These are phyloP conservation scores for Fragum whitleyi DNA, from an alignment of 2,888 invertebrate species.

Conservation along the genomic window DNA sequence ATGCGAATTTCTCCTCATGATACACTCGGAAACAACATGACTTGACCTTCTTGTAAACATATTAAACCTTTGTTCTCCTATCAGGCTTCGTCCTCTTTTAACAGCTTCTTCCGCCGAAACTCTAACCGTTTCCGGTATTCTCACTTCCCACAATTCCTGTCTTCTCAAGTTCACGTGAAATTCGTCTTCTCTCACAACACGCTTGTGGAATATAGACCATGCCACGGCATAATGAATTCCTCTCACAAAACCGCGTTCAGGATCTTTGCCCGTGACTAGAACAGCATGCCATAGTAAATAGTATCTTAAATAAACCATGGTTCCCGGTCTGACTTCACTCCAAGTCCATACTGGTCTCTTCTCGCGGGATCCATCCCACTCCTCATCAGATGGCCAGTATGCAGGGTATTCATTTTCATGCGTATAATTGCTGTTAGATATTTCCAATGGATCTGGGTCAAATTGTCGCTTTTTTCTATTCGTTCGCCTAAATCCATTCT, in stretches of 20 bases:
- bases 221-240: conserved; percentile 12
- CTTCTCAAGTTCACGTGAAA: neutral
- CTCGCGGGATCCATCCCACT: neutral
- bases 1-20: neutral
- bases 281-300: conserved; percentile 19
- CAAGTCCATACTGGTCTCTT: neutral
- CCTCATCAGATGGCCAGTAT: neutral
- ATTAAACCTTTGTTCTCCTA: conserved; percentile 27
- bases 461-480: too few relatives aligned
- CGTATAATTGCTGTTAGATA: too few relatives aligned
- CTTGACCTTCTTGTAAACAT: conserved; percentile 19
- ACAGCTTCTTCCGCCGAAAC: neutral
- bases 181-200: neutral
- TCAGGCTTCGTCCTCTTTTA: neutral
- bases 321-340: neutral
- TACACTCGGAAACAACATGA: conserved; percentile 24
- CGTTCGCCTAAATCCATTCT: too few relatives aligned
- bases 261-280: neutral
- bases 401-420: too few relatives aligned
- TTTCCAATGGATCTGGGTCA: too few relatives aligned
- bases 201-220: neutral
- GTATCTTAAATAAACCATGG: neutral
- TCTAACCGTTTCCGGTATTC: neutral
- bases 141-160: conserved; percentile 4
- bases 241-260: neutral